Conservation (phyloP, 2,888 invertebrate species). For the Stratiomys singularior region DNA sequence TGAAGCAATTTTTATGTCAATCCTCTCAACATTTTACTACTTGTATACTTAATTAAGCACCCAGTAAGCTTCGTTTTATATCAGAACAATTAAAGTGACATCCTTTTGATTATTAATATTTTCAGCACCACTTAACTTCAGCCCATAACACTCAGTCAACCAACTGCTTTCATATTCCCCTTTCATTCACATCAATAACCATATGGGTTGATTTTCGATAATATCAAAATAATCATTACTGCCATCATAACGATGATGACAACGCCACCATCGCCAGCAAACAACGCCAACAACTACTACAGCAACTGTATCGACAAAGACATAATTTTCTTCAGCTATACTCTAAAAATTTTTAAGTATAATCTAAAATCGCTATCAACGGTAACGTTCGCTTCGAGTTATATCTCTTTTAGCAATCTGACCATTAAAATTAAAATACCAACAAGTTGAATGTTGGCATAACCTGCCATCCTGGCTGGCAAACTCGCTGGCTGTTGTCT, state of each 20-base stretch:
- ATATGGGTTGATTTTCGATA: constrained; percentile 30
- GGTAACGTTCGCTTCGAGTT: not conserved
- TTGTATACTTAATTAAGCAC: no score
- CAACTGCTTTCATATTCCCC: not conserved
- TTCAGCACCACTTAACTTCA: not conserved
- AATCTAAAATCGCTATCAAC: constrained; percentile 24
- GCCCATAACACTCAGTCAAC: not conserved
- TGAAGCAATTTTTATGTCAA: no score
- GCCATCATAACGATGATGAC: constrained; percentile 9
- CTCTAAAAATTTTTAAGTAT: not conserved
- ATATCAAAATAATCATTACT: not conserved
- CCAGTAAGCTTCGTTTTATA: not conserved
- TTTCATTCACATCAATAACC: not conserved
- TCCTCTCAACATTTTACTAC: no score
- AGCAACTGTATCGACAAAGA: not conserved
- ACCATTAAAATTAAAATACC: constrained; percentile 40
- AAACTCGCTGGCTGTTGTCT: no score
- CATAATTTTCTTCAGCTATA: not conserved
- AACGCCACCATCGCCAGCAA: no score
- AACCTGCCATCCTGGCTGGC: no score
- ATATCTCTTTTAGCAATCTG: not conserved
- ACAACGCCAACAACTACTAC: not conserved
- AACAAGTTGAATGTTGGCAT: not conserved
- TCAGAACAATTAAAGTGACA: constrained; percentile 8
- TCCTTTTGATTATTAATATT: constrained; percentile 4